Evolutionary conservation across 1,140 invertebrate species (phyloP).

Genomic region (Magallana angulata): DNA sequence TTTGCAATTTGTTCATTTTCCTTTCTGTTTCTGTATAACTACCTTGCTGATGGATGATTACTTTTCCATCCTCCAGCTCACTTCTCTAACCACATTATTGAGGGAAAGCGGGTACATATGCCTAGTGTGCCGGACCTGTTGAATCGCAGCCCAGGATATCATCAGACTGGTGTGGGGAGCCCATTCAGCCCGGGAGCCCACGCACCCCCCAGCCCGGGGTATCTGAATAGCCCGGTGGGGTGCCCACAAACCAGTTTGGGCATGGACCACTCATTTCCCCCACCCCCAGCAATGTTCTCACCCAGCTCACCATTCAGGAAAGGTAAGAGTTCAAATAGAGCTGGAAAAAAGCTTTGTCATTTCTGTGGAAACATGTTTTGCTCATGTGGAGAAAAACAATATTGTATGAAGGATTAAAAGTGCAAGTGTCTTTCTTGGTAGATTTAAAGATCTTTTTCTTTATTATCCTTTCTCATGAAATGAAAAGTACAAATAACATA

Average conservation of each 20-base stretch:
- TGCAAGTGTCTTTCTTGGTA: no score
- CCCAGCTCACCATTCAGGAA: conserved; percentile 35
- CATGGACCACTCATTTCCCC: conserved; percentile 44
- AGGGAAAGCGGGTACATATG: conserved; percentile 39
- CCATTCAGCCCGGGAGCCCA: not conserved
- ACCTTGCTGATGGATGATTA: not conserved
- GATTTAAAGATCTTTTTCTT: no score
- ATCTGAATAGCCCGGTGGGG: not conserved
- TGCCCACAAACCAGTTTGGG: not conserved
- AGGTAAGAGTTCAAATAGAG: conserved; percentile 25
- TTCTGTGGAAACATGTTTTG: no score
- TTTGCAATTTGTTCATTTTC: no score
- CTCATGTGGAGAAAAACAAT: no score
- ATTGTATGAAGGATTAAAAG: no score
- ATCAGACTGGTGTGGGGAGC: not conserved
- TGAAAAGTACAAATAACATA: no score
- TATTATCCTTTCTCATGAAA: no score
- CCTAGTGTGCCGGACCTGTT: conserved; percentile 27
- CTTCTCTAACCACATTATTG: conserved; percentile 6
- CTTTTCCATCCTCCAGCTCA: not conserved
- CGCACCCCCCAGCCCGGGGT: not conserved
- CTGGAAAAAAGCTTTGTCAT: no score
- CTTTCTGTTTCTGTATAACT: no score
- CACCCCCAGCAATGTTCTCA: conserved; percentile 52
- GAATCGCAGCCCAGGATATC: conserved; percentile 38